Evolutionary conservation across 2,888 invertebrate genomes (phyloP).

Genomic region (Liopterus haemorrhoidalis): DNA sequence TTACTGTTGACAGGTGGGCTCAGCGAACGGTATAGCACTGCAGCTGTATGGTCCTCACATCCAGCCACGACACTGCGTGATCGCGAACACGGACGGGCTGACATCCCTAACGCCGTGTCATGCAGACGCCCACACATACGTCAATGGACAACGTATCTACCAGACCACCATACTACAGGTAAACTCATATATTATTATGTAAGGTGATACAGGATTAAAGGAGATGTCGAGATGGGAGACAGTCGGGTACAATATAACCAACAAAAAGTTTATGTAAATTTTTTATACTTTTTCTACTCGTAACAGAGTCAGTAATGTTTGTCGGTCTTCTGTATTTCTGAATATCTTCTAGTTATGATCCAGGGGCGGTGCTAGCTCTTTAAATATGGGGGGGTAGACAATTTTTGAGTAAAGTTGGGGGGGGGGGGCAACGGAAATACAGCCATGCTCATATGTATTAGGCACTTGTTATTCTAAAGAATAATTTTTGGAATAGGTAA

Average conservation of each 20-base stretch:
- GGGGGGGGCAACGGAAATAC: no score
- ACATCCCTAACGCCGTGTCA: conserved; percentile 91
- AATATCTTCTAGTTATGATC: no score
- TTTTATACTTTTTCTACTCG: not conserved
- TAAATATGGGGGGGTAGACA: no score
- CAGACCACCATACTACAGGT: conserved; percentile 90
- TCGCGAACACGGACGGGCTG: conserved; percentile 84
- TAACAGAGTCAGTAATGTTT: no score
- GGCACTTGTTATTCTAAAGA: no score
- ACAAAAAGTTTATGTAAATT: conserved; percentile 3
- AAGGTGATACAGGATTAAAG: not conserved
- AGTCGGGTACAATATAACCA: conserved; percentile 1
- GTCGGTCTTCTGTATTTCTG: no score
- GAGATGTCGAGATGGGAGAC: not conserved
- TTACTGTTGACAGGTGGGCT: conserved; percentile 59
- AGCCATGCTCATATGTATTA: no score
- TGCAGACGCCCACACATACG: conserved; percentile 88
- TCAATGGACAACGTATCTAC: conserved; percentile 86
- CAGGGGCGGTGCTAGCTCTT: no score
- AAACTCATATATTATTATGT: conserved; percentile 51
- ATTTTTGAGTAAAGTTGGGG: no score
- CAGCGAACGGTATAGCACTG: conserved; percentile 70
- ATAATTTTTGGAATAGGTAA: no score
- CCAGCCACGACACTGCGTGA: conserved; percentile 90
- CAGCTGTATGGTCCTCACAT: conserved; percentile 86